These are phyloP conservation scores for Scaptomyza pallida DNA, from an alignment of 1,140 invertebrate species.

Conservation along the genomic window DNA sequence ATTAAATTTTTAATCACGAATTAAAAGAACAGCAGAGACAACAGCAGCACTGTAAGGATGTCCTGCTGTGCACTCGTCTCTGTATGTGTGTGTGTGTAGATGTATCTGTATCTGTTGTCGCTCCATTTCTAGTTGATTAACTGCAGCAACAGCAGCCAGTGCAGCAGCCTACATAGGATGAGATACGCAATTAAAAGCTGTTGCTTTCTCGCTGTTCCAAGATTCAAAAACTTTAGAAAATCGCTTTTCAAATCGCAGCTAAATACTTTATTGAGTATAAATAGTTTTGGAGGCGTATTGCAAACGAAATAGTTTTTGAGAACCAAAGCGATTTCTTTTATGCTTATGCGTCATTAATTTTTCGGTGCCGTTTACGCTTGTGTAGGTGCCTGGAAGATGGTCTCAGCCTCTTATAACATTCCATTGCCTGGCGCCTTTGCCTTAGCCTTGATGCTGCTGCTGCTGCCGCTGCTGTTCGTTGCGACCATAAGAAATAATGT, in stretches of 20 bases:
- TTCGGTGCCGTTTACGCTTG: slow-evolving; percentile 46
- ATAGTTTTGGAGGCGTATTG: background rate
- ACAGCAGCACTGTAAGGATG: slow-evolving; percentile 17
- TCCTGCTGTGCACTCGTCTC: slow-evolving; percentile 8
- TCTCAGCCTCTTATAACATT: slow-evolving; percentile 1
- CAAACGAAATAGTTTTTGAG: background rate
- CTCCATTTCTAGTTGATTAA: slow-evolving; percentile 74
- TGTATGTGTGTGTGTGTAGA: slow-evolving; percentile 4
- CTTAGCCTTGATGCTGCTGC: too few relatives aligned
- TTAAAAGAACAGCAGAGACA: slow-evolving; percentile 59
- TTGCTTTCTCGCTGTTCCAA: slow-evolving; percentile 1
- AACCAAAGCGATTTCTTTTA: slow-evolving; percentile 17
- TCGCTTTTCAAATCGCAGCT: too few relatives aligned
- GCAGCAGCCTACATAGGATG: slow-evolving; percentile 1
- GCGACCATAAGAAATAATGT: slow-evolving; percentile 80
- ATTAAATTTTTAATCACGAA: slow-evolving; percentile 78
- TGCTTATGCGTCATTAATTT: slow-evolving; percentile 66
- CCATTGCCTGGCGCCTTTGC: slow-evolving; percentile 6
- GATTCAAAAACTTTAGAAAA: background rate
- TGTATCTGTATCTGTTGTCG: slow-evolving; percentile 48
- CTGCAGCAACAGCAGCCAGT: slow-evolving; percentile 37
- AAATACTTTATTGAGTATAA: background rate
- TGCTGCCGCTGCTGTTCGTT: slow-evolving; percentile 35
- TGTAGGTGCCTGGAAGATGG: slow-evolving; percentile 55
- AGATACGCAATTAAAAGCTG: slow-evolving; percentile 28